Conservation (phyloP, 2,113 vertebrate genomes). For the Myxocyprinus asiaticus region DNA sequence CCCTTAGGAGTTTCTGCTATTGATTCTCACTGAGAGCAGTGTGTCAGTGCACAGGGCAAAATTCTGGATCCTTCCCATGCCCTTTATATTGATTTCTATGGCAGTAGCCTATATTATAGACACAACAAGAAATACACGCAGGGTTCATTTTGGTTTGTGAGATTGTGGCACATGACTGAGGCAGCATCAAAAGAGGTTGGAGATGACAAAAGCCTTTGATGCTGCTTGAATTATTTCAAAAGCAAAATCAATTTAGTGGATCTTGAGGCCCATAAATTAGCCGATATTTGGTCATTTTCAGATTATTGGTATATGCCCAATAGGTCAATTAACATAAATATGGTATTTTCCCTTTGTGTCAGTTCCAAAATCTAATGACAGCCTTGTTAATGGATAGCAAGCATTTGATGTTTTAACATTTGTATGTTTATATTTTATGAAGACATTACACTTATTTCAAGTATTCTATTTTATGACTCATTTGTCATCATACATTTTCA, state of each 20-base stretch:
- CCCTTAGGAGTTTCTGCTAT: constrained; percentile 59
- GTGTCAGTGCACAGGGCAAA: constrained; percentile 30
- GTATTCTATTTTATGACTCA: too few species aligned
- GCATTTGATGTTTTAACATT: too few species aligned
- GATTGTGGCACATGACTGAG: background rate
- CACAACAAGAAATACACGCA: constrained; percentile 9
- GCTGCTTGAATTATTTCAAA: constrained; percentile 53
- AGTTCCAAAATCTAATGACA: too few species aligned
- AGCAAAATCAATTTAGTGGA: constrained; percentile 60
- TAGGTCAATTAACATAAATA: too few species aligned
- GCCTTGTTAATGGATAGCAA: too few species aligned
- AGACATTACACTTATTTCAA: too few species aligned
- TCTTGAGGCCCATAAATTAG: constrained; percentile 34
- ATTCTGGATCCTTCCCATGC: constrained; percentile 55
- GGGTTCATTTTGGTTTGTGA: too few species aligned
- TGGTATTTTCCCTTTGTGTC: too few species aligned
- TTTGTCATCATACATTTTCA: too few species aligned
- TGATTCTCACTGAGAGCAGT: constrained; percentile 59
- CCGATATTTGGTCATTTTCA: too few species aligned
- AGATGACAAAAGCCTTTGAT: constrained; percentile 34
- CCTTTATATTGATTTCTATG: constrained; percentile 62
- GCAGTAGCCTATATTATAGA: constrained; percentile 33
- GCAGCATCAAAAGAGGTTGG: constrained; percentile 27
- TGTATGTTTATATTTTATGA: too few species aligned
- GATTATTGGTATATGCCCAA: too few species aligned